These are phyloP conservation scores for Pelagia noctiluca DNA, from an alignment of 30 jellyfish, hydroid and myxozoan species.

Conservation along the genomic window DNA sequence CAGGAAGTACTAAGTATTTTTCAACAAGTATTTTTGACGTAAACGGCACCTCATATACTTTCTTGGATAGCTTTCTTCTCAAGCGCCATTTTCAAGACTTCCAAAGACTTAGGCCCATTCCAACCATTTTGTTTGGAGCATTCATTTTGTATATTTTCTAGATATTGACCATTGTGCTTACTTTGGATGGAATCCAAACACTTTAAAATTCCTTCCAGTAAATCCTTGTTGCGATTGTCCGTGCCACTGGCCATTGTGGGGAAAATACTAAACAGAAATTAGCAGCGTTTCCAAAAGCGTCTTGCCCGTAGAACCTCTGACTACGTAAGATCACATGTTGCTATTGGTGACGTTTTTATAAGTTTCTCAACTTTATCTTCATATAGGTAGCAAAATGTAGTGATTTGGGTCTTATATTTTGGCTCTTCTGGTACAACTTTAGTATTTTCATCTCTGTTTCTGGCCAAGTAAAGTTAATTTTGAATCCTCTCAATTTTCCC, in stretches of 20 bases:
- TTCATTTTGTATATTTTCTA: constrained; percentile 11
- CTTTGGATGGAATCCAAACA: constrained; percentile 23
- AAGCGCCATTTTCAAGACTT: neutral
- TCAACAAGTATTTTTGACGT: no score
- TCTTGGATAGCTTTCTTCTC: neutral
- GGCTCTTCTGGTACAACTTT: neutral
- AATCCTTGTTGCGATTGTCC: constrained; percentile 4
- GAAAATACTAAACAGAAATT: neutral
- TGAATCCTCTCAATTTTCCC: constrained; percentile 11
- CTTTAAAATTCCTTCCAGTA: constrained; percentile 30
- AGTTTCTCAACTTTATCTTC: constrained; percentile 18
- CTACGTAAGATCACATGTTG: no score
- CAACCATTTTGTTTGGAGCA: neutral
- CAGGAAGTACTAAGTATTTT: no score
- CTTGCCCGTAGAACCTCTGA: neutral
- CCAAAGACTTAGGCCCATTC: neutral
- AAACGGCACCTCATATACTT: no score
- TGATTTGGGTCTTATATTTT: constrained; percentile 7
- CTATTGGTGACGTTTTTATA: no score
- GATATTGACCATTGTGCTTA: constrained; percentile 21
- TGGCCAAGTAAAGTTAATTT: neutral
- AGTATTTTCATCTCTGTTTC: neutral
- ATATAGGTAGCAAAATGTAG: constrained; percentile 1
- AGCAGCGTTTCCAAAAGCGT: constrained; percentile 3
- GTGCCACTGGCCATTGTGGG: constrained; percentile 4